Evolutionary conservation across 2,113 vertebrate species (phyloP).

Genomic region (Polyodon spathula): DNA sequence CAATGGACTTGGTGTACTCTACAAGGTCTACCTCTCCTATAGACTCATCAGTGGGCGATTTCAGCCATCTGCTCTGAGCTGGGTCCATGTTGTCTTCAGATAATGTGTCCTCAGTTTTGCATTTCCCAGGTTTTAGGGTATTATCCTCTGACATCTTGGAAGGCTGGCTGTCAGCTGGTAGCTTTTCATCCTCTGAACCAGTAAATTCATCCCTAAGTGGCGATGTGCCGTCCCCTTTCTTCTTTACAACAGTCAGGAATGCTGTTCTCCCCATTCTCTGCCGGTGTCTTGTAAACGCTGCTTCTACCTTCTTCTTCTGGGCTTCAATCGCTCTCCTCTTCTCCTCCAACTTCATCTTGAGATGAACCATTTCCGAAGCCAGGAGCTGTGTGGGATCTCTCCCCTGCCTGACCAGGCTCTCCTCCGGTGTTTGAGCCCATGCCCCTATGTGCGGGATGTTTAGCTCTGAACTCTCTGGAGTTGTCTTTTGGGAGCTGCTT

Average conservation of each 20-base stretch:
- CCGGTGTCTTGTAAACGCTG: constrained; percentile 82
- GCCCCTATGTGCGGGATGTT: constrained; percentile 77
- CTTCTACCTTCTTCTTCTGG: constrained; percentile 95
- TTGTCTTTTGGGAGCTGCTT: constrained; percentile 85
- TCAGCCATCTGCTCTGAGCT: constrained; percentile 59
- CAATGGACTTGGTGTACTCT: constrained; percentile 89
- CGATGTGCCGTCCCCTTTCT: constrained; percentile 73
- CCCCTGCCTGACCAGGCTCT: constrained; percentile 56
- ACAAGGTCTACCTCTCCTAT: constrained; percentile 73
- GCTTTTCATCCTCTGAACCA: constrained; percentile 59
- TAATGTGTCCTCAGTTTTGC: constrained; percentile 51
- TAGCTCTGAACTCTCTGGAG: constrained; percentile 83
- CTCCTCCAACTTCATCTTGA: constrained; percentile 90
- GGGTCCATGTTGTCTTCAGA: constrained; percentile 52
- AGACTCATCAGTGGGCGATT: constrained; percentile 66
- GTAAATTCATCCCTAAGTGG: constrained; percentile 69
- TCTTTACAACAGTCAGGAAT: constrained; percentile 88
- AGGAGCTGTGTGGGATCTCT: constrained; percentile 84
- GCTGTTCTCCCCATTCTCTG: constrained; percentile 92
- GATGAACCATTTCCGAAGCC: constrained; percentile 90
- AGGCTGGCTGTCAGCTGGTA: constrained; percentile 33
- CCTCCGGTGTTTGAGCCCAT: constrained; percentile 80
- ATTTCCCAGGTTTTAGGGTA: constrained; percentile 43
- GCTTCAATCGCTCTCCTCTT: constrained; percentile 93
- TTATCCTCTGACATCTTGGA: constrained; percentile 25